Evolutionary conservation across 2,888 invertebrate genomes (phyloP).

Genomic region (Argyresthia albistria): DNA sequence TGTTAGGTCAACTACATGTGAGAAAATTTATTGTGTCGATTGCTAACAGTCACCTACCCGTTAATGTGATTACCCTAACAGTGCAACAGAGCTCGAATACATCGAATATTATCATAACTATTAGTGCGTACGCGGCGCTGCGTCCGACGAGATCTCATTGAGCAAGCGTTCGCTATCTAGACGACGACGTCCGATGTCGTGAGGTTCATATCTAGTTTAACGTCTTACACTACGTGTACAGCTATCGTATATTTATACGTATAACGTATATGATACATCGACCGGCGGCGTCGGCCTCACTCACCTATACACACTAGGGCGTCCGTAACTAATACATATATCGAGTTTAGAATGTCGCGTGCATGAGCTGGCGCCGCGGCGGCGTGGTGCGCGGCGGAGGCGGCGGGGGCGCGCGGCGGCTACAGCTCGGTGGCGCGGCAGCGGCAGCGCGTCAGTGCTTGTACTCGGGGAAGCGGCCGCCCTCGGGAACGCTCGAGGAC

Average conservation of each 20-base stretch:
- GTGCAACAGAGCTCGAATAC: slow-evolving; percentile 37
- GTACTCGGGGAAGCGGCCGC: slow-evolving; percentile 81
- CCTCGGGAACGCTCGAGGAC: slow-evolving; percentile 59
- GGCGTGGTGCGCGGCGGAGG: not conserved
- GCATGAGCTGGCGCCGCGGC: no score
- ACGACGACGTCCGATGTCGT: slow-evolving; percentile 3
- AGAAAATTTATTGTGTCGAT: slow-evolving; percentile 42
- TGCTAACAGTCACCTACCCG: slow-evolving; percentile 47
- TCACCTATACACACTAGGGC: not conserved
- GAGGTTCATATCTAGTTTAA: not conserved
- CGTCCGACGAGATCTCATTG: not conserved
- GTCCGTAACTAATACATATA: no score
- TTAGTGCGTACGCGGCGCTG: slow-evolving; percentile 10
- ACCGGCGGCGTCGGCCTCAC: not conserved
- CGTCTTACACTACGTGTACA: not conserved
- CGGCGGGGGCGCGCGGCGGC: slow-evolving; percentile 12
- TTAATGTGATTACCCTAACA: slow-evolving; percentile 40
- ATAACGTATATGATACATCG: slow-evolving; percentile 1
- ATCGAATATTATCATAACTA: slow-evolving; percentile 17
- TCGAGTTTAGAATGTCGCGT: no score
- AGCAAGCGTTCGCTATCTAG: slow-evolving; percentile 4
- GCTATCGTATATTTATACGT: not conserved
- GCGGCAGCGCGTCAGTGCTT: slow-evolving; percentile 76
- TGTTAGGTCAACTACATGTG: slow-evolving; percentile 42
- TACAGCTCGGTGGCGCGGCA: slow-evolving; percentile 22